Conservation (phyloP, 2,113 vertebrate genomes). For the Chinchilla lanigera region DNA sequence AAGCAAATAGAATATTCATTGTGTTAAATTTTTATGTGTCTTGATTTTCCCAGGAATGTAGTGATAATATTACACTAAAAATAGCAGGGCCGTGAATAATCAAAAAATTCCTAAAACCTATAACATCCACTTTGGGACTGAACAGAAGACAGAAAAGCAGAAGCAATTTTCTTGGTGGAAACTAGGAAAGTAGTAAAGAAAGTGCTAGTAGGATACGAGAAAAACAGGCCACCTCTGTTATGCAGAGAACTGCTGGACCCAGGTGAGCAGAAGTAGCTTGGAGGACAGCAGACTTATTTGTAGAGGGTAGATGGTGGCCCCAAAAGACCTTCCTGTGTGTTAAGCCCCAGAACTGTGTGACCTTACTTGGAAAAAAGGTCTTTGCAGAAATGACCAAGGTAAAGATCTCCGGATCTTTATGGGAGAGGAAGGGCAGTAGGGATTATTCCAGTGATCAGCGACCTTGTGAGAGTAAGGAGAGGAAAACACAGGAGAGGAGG, state of each 20-base stretch:
- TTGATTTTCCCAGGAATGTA: background rate
- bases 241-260: background rate
- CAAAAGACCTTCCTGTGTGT: background rate
- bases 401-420: background rate
- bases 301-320: too few species aligned
- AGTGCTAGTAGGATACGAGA: background rate
- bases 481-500: background rate
- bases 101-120: background rate
- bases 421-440: too few species aligned
- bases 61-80: background rate
- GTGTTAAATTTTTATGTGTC: background rate
- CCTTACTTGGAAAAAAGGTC: background rate
- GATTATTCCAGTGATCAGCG: background rate
- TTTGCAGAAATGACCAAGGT: background rate
- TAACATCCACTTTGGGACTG: background rate
- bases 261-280: background rate
- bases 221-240: background rate
- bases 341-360: background rate
- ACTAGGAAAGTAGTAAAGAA: background rate
- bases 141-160: background rate
- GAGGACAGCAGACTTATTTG: background rate
- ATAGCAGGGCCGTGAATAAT: background rate
- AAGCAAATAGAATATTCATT: background rate
- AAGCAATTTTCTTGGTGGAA: background rate
- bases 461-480: background rate